Evolutionary conservation across 2,888 invertebrate genomes (phyloP), one percentile per base, ranked within the genome.

Genomic region (Mesoligia furuncula): DNA sequence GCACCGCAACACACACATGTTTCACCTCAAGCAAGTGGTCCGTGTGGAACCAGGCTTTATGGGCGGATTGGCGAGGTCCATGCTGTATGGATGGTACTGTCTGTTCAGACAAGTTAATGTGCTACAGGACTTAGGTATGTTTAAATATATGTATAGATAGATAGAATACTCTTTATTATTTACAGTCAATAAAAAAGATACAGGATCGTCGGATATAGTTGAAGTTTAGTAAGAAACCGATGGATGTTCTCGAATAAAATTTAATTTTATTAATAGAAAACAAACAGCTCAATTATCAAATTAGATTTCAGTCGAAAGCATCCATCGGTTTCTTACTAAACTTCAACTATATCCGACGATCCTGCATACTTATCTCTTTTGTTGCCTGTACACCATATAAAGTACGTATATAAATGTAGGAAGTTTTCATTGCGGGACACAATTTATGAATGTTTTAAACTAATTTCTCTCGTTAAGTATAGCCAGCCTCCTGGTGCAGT

Each of bases 11-110:
- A 97, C 97, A 5, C 98, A 98, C 24, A 95, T 97, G 93, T 96
- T 97, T 87, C 97, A 98, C 86, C 89, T 98, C 85, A 97, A 97
- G 91, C 97, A 97, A 87, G 96, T 97, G 11, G 85, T 97, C 36
- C 93, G 97, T 7, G 97, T 97, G 5, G 97, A 97, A 62, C 95
- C 97, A 93, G 97, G 96, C 3, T 96, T 93, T 79, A 90, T 95
- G 93, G 93, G 94, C n/a, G 97, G 97, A 0, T 91, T 95, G 67
- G 97, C 97, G 0, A 93, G 97, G 66, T 90, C 91, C 9, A 90
- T 97, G 77, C 90, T 98, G 66, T 94, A 95, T 84, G 96, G 94
- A 4, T 97, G 97, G 97, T 94, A 97, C 2, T 98, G 98, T 85
- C 71, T 93, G 9, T 79, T 94, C 31, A 93, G 92, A 73, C 92